phyloP scores from a whole-genome alignment of 2,113 vertebrate species.

The Catharus fuscescens region DNA sequence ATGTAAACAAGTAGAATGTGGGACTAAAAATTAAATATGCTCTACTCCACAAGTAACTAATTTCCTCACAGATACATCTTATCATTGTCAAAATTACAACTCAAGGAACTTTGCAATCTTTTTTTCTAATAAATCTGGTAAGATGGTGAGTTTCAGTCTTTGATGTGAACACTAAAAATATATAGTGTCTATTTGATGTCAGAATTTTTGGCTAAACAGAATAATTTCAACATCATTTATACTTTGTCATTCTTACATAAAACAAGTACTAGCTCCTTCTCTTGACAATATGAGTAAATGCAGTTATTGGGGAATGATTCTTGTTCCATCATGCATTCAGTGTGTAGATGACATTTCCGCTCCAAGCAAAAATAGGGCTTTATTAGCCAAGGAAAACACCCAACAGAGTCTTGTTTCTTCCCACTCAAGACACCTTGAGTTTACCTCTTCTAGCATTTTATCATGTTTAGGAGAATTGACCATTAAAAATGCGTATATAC shows the following conservation, averaged over 20 bases:
- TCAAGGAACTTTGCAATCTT: not conserved
- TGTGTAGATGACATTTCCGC: not conserved
- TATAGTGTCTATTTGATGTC: not conserved
- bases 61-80: not conserved
- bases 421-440: not conserved
- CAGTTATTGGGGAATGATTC: not conserved
- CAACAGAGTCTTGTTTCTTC: not conserved
- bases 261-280: not conserved
- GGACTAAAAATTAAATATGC: not conserved
- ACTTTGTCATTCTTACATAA: rapidly evolving
- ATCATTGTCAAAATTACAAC: not conserved
- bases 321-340: not conserved
- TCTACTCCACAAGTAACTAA: not conserved
- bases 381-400: not conserved
- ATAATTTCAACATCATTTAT: not conserved
- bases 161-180: not conserved
- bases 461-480: not conserved
- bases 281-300: not conserved
- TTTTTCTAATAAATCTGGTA: not conserved
- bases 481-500: not conserved
- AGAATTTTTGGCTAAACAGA: not conserved
- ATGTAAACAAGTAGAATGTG: not conserved
- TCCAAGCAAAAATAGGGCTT: not conserved
- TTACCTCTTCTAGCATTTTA: not conserved
- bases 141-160: not conserved